A percentile compares a stretch with the other conserved stretches of the same genome.
phyloP scores from a whole-genome alignment of 1,140 invertebrate genomes.

The Meteorus sp. region DNA sequence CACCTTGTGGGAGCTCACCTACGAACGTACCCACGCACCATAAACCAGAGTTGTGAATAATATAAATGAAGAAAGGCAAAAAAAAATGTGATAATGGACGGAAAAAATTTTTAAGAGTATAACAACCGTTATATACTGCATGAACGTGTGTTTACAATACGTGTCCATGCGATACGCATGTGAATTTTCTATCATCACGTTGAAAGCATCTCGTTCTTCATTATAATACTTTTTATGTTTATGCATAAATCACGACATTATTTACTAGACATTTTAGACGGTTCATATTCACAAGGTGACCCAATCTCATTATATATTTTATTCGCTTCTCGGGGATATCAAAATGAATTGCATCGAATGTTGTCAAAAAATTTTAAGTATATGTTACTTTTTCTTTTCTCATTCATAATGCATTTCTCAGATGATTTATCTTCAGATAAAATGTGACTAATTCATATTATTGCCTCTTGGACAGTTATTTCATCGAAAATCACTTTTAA shows the following conservation, averaged over 20 bases:
- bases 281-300: neutral
- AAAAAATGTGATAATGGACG: neutral
- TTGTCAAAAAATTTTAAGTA: too few species aligned
- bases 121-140: neutral
- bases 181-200: neutral
- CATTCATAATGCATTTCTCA: too few species aligned
- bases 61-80: constrained; percentile 5
- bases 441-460: too few species aligned
- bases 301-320: neutral
- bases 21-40: constrained; percentile 26
- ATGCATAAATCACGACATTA: neutral
- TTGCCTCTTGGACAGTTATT: too few species aligned
- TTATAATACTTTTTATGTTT: neutral
- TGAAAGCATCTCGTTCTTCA: neutral
- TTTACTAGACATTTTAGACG: neutral
- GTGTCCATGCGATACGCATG: neutral
- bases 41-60: neutral
- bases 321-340: neutral
- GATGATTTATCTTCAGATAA: too few species aligned
- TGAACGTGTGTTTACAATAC: too few species aligned
- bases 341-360: too few species aligned
- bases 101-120: too few species aligned
- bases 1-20: constrained; percentile 21
- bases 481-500: too few species aligned
- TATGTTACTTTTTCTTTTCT: too few species aligned